phyloP scores from a whole-genome alignment of 2,113 vertebrate species.

The Sterrhoptilus dennistouni region DNA sequence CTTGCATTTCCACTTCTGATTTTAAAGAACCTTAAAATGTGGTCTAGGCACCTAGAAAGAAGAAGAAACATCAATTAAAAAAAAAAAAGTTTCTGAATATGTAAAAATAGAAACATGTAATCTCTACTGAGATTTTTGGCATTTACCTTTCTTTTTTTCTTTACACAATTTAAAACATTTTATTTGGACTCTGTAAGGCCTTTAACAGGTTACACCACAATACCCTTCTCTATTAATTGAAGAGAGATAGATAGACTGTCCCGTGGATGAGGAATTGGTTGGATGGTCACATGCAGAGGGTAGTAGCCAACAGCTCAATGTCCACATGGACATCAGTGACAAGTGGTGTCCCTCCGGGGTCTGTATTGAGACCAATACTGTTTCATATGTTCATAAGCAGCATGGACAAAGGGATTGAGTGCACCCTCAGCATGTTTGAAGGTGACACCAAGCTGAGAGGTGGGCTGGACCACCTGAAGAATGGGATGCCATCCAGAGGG shows the following conservation, averaged over 20 bases:
- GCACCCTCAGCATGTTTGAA: neutral
- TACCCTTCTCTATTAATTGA: neutral
- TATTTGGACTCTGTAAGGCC: neutral
- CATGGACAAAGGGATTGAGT: rapidly evolving
- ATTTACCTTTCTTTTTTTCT: neutral
- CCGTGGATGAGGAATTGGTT: neutral
- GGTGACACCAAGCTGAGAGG: neutral
- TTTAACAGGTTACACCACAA: neutral
- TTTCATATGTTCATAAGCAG: neutral
- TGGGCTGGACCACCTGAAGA: neutral
- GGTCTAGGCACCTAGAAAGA: neutral
- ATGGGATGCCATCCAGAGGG: neutral
- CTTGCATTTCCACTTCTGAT: neutral
- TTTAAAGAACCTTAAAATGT: neutral
- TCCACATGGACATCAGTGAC: neutral
- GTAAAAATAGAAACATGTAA: neutral
- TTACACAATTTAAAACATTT: neutral
- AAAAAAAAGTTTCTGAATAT: neutral
- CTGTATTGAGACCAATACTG: rapidly evolving
- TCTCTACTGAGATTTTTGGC: neutral
- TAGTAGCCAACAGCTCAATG: neutral
- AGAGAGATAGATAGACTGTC: neutral
- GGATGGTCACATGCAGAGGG: neutral
- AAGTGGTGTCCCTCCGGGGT: neutral
- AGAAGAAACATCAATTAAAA: neutral